A percentile compares a stretch with the other conserved stretches of the same genome.
Conservation (phyloP, 1,140 invertebrate species). For the Vanessa tameamea region DNA sequence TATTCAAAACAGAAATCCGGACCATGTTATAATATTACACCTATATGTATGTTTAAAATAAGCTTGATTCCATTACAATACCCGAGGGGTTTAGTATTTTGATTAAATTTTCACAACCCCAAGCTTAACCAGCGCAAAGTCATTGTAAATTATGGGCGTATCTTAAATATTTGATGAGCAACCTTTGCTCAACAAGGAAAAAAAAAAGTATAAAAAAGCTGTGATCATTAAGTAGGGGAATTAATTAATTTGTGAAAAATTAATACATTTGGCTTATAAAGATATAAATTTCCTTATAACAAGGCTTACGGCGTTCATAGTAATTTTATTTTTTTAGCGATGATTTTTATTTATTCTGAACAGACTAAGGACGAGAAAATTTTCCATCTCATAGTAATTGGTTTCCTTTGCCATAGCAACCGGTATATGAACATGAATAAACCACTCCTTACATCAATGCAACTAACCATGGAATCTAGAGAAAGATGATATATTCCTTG, state of each 20-base stretch:
- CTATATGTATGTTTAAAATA: slow-evolving; percentile 15
- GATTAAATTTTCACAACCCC: slow-evolving; percentile 77
- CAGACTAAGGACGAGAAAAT: no score
- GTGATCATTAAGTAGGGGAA: not conserved
- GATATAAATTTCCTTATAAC: not conserved
- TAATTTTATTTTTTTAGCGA: no score
- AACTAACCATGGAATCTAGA: no score
- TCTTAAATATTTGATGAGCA: slow-evolving; percentile 71
- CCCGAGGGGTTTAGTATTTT: slow-evolving; percentile 62
- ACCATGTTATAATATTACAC: slow-evolving; percentile 6
- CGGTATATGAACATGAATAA: no score
- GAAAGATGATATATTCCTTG: no score
- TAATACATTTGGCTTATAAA: not conserved
- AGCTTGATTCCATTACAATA: slow-evolving; percentile 64
- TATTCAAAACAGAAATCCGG: not conserved
- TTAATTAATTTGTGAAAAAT: not conserved
- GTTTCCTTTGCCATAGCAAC: no score
- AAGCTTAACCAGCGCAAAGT: slow-evolving; percentile 63
- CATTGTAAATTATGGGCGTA: slow-evolving; percentile 67
- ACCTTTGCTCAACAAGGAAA: slow-evolving; percentile 60
- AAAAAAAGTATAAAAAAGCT: slow-evolving; percentile 24
- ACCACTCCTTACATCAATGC: no score
- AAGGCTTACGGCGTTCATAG: not conserved
- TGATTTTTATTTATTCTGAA: no score
- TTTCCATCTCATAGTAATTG: no score